Percentiles rank a stretch among this genome's conserved stretches.
phyloP scores from a whole-genome alignment of 2,797 vertebrate species.

The Hapalemur alaotrensis region DNA sequence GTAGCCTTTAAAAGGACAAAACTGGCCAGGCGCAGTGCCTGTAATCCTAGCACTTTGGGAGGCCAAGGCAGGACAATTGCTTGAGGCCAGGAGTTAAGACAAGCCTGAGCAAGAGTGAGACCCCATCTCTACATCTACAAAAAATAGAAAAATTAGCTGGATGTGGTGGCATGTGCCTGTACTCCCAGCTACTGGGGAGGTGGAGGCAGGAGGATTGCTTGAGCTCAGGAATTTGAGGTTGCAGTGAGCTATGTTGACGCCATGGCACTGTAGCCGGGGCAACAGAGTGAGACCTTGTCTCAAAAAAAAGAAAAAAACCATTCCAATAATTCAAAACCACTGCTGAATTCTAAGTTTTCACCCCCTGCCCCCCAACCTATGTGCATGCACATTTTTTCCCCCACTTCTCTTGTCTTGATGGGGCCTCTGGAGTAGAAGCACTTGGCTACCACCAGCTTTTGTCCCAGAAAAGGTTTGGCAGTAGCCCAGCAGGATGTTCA shows the following conservation, averaged over 20 bases:
- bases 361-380: background rate
- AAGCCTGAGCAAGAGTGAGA: too few species aligned
- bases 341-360: background rate
- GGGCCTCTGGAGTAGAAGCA: background rate
- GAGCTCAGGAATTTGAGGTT: background rate
- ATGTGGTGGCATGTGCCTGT: too few species aligned
- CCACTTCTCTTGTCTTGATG: background rate
- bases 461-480: slow-evolving; percentile 5
- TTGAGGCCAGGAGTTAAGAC: too few species aligned
- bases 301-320: background rate
- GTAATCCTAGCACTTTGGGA: background rate
- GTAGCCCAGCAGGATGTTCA: slow-evolving; percentile 42
- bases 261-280: background rate
- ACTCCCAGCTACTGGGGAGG: too few species aligned
- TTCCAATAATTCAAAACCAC: background rate
- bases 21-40: too few species aligned
- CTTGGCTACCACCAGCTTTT: background rate
- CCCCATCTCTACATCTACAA: too few species aligned
- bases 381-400: background rate
- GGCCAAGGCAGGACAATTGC: too few species aligned
- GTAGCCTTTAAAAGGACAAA: background rate
- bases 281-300: background rate
- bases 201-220: too few species aligned
- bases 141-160: too few species aligned
- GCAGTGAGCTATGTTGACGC: background rate